These are phyloP conservation scores for Lepidurus arcticus DNA, from an alignment of 1,140 invertebrate genomes.

Conservation along the genomic window DNA sequence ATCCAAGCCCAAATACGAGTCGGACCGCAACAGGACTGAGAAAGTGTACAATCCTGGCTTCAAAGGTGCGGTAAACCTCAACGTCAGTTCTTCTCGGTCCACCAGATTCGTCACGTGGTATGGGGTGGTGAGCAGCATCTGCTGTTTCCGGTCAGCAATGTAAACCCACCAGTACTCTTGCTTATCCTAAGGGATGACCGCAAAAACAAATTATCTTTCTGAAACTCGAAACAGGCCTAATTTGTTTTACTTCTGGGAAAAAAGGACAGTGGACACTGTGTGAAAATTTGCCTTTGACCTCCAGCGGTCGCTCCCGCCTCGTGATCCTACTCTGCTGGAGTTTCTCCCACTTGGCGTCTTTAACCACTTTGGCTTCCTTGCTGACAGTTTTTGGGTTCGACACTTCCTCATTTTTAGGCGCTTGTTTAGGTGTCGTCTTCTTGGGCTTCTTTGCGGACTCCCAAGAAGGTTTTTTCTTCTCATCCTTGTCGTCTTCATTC, in stretches of 20 bases:
- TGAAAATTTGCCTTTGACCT: slow-evolving; percentile 88
- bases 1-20: slow-evolving; percentile 92
- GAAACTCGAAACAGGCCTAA: neutral
- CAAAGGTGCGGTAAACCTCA: slow-evolving; percentile 90
- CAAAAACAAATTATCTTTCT: neutral
- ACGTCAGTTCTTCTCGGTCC: slow-evolving; percentile 74
- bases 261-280: slow-evolving; percentile 94
- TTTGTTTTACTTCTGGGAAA: slow-evolving; percentile 69
- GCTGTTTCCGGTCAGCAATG: slow-evolving; percentile 87
- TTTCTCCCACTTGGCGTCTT: slow-evolving; percentile 48
- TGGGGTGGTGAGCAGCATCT: slow-evolving; percentile 80
- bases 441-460: slow-evolving; percentile 57
- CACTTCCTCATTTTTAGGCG: slow-evolving; percentile 47
- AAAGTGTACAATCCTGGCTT: slow-evolving; percentile 90
- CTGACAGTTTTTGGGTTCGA: slow-evolving; percentile 40
- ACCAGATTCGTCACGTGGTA: slow-evolving; percentile 81
- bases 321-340: slow-evolving; percentile 52
- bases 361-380: slow-evolving; percentile 40
- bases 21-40: slow-evolving; percentile 86
- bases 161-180: slow-evolving; percentile 99
- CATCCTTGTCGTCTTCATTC: slow-evolving; percentile 46
- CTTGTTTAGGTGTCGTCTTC: slow-evolving; percentile 36
- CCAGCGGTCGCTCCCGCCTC: slow-evolving; percentile 72
- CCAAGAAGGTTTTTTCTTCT: slow-evolving; percentile 64
- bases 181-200: slow-evolving; percentile 62